Conservation (phyloP, 2,888 invertebrate species). For the Psylliodes chrysocephalus region DNA sequence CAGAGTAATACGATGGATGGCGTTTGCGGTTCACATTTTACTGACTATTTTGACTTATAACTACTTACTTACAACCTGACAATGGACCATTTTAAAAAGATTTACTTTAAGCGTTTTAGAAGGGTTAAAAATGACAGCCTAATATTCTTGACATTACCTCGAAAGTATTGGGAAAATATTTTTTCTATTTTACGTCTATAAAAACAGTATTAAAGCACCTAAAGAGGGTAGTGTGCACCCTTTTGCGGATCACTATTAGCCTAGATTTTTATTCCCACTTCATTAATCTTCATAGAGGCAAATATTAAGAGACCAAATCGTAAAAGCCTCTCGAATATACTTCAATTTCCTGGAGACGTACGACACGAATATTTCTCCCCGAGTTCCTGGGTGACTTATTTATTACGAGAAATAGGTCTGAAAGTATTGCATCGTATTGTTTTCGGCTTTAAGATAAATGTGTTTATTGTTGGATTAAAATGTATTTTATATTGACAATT, state of each 20-base stretch:
- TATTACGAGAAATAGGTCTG: constrained; percentile 25
- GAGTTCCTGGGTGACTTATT: constrained; percentile 16
- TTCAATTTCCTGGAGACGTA: constrained; percentile 21
- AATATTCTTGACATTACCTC: too few species aligned
- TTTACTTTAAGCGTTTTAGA: too few species aligned
- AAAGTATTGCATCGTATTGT: constrained; percentile 13
- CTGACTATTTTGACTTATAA: constrained; percentile 1
- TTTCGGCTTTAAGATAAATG: constrained; percentile 14
- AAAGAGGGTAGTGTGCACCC: too few species aligned
- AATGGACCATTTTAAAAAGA: too few species aligned
- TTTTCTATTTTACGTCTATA: too few species aligned
- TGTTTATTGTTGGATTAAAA: constrained; percentile 9
- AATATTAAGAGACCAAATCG: constrained; percentile 19
- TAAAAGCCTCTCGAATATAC: constrained; percentile 13
- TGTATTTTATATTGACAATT: too few species aligned
- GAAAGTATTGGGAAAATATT: too few species aligned
- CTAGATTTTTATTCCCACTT: constrained; percentile 7
- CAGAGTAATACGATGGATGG: neutral
- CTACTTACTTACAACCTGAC: too few species aligned
- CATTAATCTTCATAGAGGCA: constrained; percentile 24
- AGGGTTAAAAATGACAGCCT: too few species aligned
- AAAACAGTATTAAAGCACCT: too few species aligned
- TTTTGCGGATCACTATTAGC: too few species aligned
- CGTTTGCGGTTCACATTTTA: constrained; percentile 16
- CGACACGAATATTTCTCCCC: constrained; percentile 2